Evolutionary conservation across 2,113 vertebrate species (phyloP).

Genomic region (Aldabrachelys gigantea): DNA sequence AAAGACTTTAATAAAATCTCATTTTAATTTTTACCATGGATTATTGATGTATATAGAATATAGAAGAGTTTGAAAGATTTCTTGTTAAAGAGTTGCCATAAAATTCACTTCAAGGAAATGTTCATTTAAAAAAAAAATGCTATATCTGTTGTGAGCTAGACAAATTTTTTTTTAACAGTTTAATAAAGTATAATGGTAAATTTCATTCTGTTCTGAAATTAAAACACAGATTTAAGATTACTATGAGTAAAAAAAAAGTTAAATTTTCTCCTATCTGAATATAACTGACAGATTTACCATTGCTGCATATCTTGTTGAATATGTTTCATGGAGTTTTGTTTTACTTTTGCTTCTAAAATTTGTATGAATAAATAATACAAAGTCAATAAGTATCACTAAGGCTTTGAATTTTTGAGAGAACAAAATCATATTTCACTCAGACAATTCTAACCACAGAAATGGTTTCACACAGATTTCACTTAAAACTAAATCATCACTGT

Average conservation of each 20-base stretch:
- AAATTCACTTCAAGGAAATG: background rate
- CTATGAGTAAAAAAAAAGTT: background rate
- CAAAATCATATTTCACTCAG: background rate
- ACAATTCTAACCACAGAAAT: background rate
- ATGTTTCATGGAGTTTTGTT: accelerated
- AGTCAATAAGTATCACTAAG: accelerated
- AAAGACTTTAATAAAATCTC: background rate
- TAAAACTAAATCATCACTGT: background rate
- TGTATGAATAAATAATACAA: background rate
- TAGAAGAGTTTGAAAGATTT: background rate
- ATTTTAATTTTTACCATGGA: background rate
- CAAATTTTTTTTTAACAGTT: accelerated
- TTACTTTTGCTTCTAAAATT: accelerated
- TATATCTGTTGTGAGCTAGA: background rate
- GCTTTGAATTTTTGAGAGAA: background rate
- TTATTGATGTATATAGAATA: background rate
- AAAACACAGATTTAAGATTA: background rate
- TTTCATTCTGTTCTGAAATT: background rate
- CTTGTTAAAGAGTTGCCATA: background rate
- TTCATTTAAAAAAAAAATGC: background rate
- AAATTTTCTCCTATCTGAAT: background rate
- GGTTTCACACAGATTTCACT: background rate
- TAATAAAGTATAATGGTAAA: background rate
- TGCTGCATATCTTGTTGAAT: background rate
- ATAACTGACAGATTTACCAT: background rate